Base-by-base conservation (phyloP, 2,113 vertebrate species). In the Turdus rufiventris region DNA sequence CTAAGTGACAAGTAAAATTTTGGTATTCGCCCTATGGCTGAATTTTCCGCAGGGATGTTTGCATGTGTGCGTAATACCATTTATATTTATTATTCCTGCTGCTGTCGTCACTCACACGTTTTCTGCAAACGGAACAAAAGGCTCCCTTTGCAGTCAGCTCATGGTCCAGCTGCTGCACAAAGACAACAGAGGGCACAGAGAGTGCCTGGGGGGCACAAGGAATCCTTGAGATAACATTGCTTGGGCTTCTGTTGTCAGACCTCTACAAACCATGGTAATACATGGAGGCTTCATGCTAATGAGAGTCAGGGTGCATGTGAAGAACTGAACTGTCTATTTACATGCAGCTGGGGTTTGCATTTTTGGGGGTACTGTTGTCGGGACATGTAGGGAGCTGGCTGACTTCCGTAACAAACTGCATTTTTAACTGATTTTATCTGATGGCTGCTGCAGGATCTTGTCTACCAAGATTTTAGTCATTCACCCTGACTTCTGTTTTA, bases 1-100 rank as follows among this genome's bases (percentile, higher is more conserved):
- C 93, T 80, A 81, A 95, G 92, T 94, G 89, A 96, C 94, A 95
- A 97, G 89, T 91, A 92, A 97, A 97, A 94, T 85, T 85, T 95
- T 81, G 90, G 50, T 95, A 91, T 97, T 97, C 96, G 67, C 68
- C 78, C 93, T 88, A 53, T 85, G 95, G 95, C 94, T 94, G 93
- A 94, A 51, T 96, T 88, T 96, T 94, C 63, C 0, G 0, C 1
- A 1, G 72, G 53, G 61, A 68, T 51, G 48, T 96, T 88, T 90
- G 65, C 42, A 5, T 58, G 58, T 78, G 48, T 91, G 63, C 4
- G 36, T 85, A 91, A 93, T 76, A 45, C 29, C 45, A 17, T 79
- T 94, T 83, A 36, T 85, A 79, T 93, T 79, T 94, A 79, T 91
- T 90, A 85, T 85, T 91, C 82, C 29, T 91, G 6, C 71, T 82